These are phyloP conservation scores for Parazoanthus atlanticus DNA, from an alignment of 92 coral and sea anemone genomes.

Conservation along the genomic window DNA sequence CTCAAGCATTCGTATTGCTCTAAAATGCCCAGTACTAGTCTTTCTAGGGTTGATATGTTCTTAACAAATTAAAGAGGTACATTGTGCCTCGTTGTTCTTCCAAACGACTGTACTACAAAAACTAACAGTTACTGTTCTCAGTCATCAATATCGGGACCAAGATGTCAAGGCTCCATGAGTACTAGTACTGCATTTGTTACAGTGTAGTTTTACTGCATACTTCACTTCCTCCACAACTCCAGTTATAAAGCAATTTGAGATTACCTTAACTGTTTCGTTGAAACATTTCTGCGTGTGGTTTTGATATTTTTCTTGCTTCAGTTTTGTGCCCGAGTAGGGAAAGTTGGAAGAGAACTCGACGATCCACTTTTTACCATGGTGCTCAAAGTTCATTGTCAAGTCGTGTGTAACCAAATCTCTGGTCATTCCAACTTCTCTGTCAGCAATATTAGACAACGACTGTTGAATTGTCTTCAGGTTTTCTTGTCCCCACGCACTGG, in stretches of 20 bases:
- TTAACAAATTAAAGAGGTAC: too few species aligned
- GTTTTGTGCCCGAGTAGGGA: neutral
- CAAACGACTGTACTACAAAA: too few species aligned
- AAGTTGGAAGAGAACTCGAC: neutral
- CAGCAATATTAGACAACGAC: neutral
- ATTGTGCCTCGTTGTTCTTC: too few species aligned
- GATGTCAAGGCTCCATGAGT: too few species aligned
- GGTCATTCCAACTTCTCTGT: neutral
- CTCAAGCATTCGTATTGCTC: too few species aligned
- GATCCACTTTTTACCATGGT: conserved; percentile 8
- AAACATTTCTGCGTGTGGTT: neutral
- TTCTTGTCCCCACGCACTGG: neutral
- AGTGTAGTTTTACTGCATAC: neutral
- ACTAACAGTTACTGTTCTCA: too few species aligned
- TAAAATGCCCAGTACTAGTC: too few species aligned
- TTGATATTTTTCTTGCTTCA: neutral
- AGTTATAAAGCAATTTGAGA: neutral
- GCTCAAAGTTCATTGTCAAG: neutral
- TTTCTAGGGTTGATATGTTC: too few species aligned
- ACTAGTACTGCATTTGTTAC: neutral
- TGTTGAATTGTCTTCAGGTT: neutral
- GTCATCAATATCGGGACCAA: too few species aligned
- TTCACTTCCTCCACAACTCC: neutral
- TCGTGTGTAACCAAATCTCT: conserved; percentile 7
- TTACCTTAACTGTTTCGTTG: neutral